Conservation (phyloP, 2,888 invertebrate genomes). For the Coleophora deauratella region DNA sequence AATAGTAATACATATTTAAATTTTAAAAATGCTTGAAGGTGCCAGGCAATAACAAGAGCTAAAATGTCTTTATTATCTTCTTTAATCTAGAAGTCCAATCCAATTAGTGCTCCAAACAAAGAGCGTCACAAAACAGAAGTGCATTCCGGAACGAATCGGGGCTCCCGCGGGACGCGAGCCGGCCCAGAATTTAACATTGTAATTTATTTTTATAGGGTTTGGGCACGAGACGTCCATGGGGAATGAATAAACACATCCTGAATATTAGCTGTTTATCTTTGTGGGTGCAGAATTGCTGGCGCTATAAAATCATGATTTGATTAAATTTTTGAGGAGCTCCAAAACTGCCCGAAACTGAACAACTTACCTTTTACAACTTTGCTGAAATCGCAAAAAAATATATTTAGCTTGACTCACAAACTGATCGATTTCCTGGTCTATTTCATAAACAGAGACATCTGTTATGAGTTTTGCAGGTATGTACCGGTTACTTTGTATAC, state of each 20-base stretch:
- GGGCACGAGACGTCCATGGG: conserved; percentile 36
- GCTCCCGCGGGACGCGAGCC: conserved; percentile 53
- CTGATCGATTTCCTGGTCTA: no score
- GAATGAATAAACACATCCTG: conserved; percentile 55
- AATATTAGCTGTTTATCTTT: conserved; percentile 43
- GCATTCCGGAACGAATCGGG: conserved; percentile 50
- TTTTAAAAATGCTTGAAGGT: no score
- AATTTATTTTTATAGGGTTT: conserved; percentile 64
- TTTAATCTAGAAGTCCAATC: background rate
- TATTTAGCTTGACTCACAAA: no score
- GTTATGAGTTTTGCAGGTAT: no score
- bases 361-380: no score
- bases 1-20: no score
- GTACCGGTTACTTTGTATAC: no score
- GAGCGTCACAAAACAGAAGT: conserved; percentile 45
- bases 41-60: background rate
- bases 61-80: background rate
- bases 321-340: no score
- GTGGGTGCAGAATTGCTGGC: conserved; percentile 23
- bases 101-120: conserved; percentile 34
- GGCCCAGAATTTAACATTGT: conserved; percentile 67
- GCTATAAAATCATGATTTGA: no score
- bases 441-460: no score
- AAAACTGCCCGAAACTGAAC: no score
- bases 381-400: no score